Base-by-base conservation (phyloP, 1,140 invertebrate species). In the Proales similis region DNA sequence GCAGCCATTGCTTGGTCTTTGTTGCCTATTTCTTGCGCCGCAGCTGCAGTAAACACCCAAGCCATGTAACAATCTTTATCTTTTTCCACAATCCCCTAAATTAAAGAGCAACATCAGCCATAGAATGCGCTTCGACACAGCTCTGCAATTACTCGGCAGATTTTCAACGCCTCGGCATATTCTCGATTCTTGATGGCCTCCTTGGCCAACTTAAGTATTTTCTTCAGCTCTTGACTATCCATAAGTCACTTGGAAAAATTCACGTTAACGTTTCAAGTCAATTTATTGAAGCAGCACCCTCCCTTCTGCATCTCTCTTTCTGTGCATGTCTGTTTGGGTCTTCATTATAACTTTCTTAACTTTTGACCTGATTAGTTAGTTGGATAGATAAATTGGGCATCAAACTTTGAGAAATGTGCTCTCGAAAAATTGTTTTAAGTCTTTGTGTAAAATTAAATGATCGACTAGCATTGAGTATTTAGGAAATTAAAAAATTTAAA, bases 101-200 rank as follows among this genome's bases (percentile, higher is more conserved):
- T 33, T 36, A n/a, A 20, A 53, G n/a, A n/a, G 38, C 27, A 1
- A 17, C 14, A 49, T 27, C 22, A 27, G 32, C 4, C 38, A 6
- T 30, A n/a, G 19, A 33, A 12, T 47, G 26, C 30, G 26, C 14
- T 19, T 12, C 26, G 14, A 47, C 30, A 27, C 6, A 19, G 3
- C 22, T 29, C 22, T 17, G 42, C n/a, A 32, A 36, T 53, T 53
- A 53, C 48, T 57, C 45, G 39, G 36, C 51, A 57, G 5, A 42
- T 4, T 42, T 57, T 57, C 26, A 57, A 42, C 7, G 51, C 51
- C 30, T 57, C 51, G 39, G 39, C 45, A 12, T 36, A 24, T 30
- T 57, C 51, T 43, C 45, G 39, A 14, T 57, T 57, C 29, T 57
- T 57, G 26, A 57, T 57, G 33, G 51, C 51, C 22, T 57, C 51